Evolutionary conservation across 1,140 invertebrate species (phyloP), one percentile per base, ranked within the genome.

Genomic region (Laupala kohalensis): DNA sequence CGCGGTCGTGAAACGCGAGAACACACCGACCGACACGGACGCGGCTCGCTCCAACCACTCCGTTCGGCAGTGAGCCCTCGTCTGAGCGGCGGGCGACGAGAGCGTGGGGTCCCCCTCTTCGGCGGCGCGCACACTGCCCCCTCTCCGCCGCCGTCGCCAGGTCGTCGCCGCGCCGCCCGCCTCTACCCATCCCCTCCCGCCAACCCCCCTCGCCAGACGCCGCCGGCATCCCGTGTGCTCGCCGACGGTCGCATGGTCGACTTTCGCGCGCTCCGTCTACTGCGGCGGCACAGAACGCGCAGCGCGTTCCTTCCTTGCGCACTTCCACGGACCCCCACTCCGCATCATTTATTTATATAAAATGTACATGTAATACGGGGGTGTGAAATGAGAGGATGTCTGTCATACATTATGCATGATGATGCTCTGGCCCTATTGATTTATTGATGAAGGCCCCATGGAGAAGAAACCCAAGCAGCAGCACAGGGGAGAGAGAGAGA

Each of bases 331-430:
- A 15, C 23, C 66, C 72, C 53, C 69, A 5, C 28, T n/a, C 70
- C 30, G 28, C 69, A 74, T 74, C 74, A 74, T 74, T 72, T 74
- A 74, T 74, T 74, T 74, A 74, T 74, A 74, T 74, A 74, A 74
- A 74, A 74, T 74, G 73, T 74, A 74, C 70, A 74, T 74, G 72
- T 73, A 74, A 72, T 73, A 74, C 73, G 73, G 71, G 73, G 73
- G 73, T 74, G 71, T 74, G 73, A 74, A 74, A 74, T 70, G 73
- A 74, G 70, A 74, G 74, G 71, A 73, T 72, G 69, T 70, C 68
- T 73, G 72, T 71, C 69, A 74, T 74, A 70, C 74, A 74, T 74
- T 70, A 74, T 74, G 74, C 69, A 74, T 74, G 69, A 70, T 67
- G 72, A 73, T 73, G 72, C 72, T 64, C 72, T 70, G 69, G 71